phyloP scores from a whole-genome alignment of 2,113 vertebrate species.

The Actinemys pallida region DNA sequence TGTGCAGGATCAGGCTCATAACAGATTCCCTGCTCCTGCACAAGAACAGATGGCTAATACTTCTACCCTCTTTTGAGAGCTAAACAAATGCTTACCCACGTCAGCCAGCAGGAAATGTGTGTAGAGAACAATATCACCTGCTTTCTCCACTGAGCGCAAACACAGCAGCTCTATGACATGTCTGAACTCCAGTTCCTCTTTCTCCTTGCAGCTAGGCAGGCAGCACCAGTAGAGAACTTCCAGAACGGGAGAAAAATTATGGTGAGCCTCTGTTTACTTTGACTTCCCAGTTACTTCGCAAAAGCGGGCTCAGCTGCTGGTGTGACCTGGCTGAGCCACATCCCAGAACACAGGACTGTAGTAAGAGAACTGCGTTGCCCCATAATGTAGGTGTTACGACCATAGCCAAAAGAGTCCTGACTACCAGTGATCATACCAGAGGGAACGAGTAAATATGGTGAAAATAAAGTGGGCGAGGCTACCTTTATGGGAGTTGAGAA shows the following conservation, averaged over 20 bases:
- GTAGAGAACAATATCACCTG: not conserved
- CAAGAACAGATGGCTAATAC: not conserved
- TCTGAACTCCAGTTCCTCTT: not conserved
- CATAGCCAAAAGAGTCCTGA: not conserved
- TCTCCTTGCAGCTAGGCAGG: not conserved
- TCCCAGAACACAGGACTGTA: slow-evolving; percentile 14
- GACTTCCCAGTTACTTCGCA: accelerated
- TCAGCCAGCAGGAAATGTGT: too few species aligned
- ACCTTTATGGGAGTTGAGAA: not conserved
- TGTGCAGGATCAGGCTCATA: not conserved
- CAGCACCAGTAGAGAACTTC: not conserved
- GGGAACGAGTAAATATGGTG: not conserved
- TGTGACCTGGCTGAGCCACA: not conserved
- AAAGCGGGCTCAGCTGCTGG: not conserved
- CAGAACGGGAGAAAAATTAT: not conserved
- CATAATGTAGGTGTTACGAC: slow-evolving; percentile 2
- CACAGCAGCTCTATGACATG: not conserved
- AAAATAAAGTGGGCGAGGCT: not conserved
- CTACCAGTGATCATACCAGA: not conserved
- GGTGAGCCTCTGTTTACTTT: not conserved
- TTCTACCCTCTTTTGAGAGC: too few species aligned
- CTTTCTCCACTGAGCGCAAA: not conserved
- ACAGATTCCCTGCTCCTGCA: not conserved
- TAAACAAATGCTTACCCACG: not conserved
- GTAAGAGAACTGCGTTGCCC: slow-evolving; percentile 51